Base-by-base conservation (phyloP, 2,888 invertebrate genomes). In the Melanchra persicariae region DNA sequence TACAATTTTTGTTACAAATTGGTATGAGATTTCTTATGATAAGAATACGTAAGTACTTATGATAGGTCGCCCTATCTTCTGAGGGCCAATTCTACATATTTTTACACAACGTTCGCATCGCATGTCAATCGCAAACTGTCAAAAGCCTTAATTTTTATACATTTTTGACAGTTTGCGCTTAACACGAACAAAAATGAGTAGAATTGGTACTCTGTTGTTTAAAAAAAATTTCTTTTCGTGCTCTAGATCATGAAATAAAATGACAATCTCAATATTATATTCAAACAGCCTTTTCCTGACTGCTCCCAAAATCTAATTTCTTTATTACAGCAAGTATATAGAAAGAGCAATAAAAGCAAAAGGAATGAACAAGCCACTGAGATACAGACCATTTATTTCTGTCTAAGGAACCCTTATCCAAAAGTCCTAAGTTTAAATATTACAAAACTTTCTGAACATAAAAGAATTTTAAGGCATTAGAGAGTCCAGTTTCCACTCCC, bases 1-100 rank as follows among this genome's bases (percentile, higher is more conserved):
- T 69, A 74, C 81, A 83, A 62, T 76, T 74, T 75, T 74, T 72
- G 67, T 61, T 64, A 76, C 70, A 78, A 85, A 74, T 85, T 78
- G 72, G 54, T 76, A 76, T 74, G 60, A 73, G 66, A 74, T 73
- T 69, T 70, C 71, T 76, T 72, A 58, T 71, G 57, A 74, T 52
- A 68, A 47, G 55, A 62, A 64, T 69, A 57, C 57, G 47, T 61
- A 69, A 71, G 55, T 63, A 77, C 40, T 77, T 54, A 12, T 54
- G 57, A 70, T 61, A 61, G 34, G 45, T 64, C 15, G 52, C n/a
- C 8, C 0, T 43, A 45, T 49, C 19, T 74, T 19, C 9, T n/a
- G n/a, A n/a, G n/a, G n/a, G n/a, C n/a, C n/a, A n/a, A n/a, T n/a
- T n/a, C n/a, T n/a, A n/a, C n/a, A n/a, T n/a, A n/a, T n/a, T n/a